These are phyloP conservation scores for Manis pentadactyla DNA, from an alignment of 2,797 vertebrate genomes.

Conservation along the genomic window DNA sequence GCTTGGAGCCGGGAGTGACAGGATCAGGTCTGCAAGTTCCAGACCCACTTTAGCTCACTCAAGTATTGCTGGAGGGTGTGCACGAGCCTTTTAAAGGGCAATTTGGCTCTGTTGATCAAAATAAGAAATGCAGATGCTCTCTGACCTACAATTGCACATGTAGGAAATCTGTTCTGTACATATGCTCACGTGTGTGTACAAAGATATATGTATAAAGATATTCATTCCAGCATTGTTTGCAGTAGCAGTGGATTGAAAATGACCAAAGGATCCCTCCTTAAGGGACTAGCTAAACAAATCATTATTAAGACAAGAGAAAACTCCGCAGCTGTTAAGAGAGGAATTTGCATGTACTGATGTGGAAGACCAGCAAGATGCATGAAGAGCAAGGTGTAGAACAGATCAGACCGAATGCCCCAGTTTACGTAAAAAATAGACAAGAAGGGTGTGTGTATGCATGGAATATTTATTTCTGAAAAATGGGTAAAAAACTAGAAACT, in stretches of 20 bases:
- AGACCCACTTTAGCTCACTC: background rate
- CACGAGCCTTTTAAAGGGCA: background rate
- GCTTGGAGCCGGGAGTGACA: background rate
- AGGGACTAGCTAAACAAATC: background rate
- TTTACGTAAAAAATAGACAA: background rate
- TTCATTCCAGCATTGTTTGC: background rate
- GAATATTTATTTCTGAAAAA: background rate
- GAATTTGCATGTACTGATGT: rapidly evolving
- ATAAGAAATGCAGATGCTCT: background rate
- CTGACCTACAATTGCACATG: background rate
- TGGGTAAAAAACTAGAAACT: background rate
- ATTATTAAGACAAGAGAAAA: background rate
- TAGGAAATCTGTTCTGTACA: background rate
- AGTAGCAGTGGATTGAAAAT: background rate
- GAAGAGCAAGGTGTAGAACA: too few relatives aligned
- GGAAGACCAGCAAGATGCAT: background rate
- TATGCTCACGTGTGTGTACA: rapidly evolving
- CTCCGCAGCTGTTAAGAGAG: background rate
- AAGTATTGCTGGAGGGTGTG: background rate
- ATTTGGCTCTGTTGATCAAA: background rate
- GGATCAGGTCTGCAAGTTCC: rapidly evolving
- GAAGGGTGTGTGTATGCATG: rapidly evolving
- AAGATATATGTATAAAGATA: background rate
- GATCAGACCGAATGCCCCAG: rapidly evolving
- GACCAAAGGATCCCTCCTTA: background rate